phyloP scores from a whole-genome alignment of 1,140 invertebrate species.

The Euschistus heros region DNA sequence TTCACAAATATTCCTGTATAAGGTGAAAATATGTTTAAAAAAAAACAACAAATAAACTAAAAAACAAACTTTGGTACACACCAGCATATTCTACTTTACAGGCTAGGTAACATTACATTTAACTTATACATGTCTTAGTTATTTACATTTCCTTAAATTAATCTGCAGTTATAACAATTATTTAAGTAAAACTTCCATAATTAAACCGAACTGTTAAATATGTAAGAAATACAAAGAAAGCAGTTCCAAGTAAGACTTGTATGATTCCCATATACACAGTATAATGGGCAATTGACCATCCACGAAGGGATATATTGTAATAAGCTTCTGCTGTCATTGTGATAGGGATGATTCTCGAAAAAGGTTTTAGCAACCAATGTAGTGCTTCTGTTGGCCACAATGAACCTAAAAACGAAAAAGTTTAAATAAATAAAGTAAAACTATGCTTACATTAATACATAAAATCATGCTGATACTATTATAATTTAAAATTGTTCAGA shows the following conservation, averaged over 20 bases:
- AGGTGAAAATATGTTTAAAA: too few relatives aligned
- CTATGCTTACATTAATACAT: too few relatives aligned
- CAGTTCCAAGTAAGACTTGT: neutral
- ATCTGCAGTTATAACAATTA: too few relatives aligned
- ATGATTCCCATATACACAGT: slow-evolving; percentile 14
- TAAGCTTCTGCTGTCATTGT: slow-evolving; percentile 12
- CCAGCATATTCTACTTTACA: too few relatives aligned
- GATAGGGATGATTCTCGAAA: slow-evolving; percentile 12
- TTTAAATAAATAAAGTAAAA: neutral
- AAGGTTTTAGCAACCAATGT: slow-evolving; percentile 22
- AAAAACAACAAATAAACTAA: too few relatives aligned
- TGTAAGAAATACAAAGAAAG: neutral
- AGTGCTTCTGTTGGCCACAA: slow-evolving; percentile 21
- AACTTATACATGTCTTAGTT: too few relatives aligned
- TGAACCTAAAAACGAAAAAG: slow-evolving; percentile 18
- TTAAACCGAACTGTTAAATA: neutral
- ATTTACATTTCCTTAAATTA: too few relatives aligned
- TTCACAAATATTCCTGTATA: too few relatives aligned
- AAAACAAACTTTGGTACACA: too few relatives aligned
- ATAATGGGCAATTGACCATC: neutral
- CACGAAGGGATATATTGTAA: slow-evolving; percentile 19
- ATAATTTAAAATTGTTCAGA: too few relatives aligned
- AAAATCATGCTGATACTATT: too few relatives aligned
- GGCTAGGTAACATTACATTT: too few relatives aligned
- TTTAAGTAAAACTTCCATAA: slow-evolving; percentile 9